Evolutionary conservation across 2,888 invertebrate genomes (phyloP).

Genomic region (Podotricha telesiphe): DNA sequence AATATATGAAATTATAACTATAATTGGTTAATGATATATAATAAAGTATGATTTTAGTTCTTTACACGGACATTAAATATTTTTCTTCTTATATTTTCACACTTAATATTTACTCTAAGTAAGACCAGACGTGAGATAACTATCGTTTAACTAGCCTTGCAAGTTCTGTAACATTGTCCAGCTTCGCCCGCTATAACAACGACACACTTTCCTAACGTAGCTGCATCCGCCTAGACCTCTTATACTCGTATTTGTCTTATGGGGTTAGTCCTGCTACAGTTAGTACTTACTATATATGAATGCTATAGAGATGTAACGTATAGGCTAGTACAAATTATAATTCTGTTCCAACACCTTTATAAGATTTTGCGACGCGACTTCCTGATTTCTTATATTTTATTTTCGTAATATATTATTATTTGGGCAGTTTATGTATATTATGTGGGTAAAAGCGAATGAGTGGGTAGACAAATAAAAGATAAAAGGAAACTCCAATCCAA

Average conservation of each 20-base stretch:
- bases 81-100: background rate
- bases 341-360: background rate
- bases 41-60: too few relatives aligned
- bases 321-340: background rate
- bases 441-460: background rate
- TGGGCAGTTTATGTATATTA: background rate
- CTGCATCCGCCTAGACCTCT: constrained; percentile 67
- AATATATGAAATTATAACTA: background rate
- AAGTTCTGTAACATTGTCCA: constrained; percentile 57
- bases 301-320: background rate
- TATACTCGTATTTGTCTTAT: constrained; percentile 63
- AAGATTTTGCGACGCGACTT: background rate
- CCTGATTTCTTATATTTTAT: background rate
- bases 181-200: constrained; percentile 56
- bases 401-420: background rate
- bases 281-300: constrained; percentile 40
- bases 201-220: constrained; percentile 75
- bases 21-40: too few relatives aligned
- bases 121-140: constrained; percentile 58
- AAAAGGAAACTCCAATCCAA: background rate
- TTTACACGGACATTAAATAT: too few relatives aligned
- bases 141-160: constrained; percentile 53
- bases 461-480: background rate
- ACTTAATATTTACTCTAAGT: background rate
- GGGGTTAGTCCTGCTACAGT: constrained; percentile 48